Base-by-base conservation (phyloP, 2,797 vertebrate genomes). In the Gymnoscopelus microlampas region DNA sequence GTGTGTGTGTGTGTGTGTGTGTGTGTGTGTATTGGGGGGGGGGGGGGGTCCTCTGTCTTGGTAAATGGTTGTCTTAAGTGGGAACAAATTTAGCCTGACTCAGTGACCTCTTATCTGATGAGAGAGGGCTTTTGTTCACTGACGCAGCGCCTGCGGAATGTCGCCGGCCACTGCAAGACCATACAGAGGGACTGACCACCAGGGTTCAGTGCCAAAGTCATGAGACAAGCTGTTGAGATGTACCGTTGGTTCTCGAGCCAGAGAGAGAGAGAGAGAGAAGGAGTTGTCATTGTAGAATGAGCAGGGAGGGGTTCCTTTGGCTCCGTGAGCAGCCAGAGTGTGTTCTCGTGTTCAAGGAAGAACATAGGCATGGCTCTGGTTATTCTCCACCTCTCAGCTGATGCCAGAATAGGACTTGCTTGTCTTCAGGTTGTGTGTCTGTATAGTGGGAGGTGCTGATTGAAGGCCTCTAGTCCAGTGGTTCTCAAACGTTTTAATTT, bases 51-150 rank as follows among this genome's bases (percentile, higher is more conserved):
- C 15, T 57, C 60, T 71, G 69, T 88, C 80, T 70, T 66, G 65
- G 76, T 87, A 70, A 89, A 84, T 79, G 73, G 72, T 87, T 89
- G 88, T 88, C 84, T 87, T 83, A 85, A 90, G 86, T 82, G 78
- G 84, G 74, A 89, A 82, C 85, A 89, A 85, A 87, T 89, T 86
- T 88, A 83, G 83, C 88, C 66, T 73, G 79, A 85, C 80, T 89
- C 32, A 11, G 63, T 24, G 78, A 88, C 86, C 85, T 79, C 76
- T 74, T 79, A 80, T 88, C 84, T 84, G 84, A 85, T 84, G 84
- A 89, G 87, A 71, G 29, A 77, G 73, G 70, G 71, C 71, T 85
- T 91, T 88, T 86, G 84, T 84, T 73, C 65, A 68, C 70, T 90
- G 90, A 91, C 67, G 65, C 12, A 14, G 76, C 12, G 5, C 61